Evolutionary conservation across 2,888 invertebrate genomes (phyloP).

Genomic region (Mallateleia sp.): DNA sequence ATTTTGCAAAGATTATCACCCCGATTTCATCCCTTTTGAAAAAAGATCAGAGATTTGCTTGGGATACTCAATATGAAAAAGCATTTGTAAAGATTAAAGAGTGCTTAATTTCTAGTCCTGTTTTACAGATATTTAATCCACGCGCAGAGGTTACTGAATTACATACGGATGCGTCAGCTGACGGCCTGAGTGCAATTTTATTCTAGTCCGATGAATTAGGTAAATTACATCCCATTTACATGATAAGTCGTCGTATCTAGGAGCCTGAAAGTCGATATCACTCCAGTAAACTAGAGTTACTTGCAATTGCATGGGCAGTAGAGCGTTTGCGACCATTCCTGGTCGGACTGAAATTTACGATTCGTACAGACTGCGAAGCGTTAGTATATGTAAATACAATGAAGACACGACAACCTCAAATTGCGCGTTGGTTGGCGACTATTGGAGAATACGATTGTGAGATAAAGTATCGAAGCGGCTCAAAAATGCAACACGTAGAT

Average conservation of each 20-base stretch:
- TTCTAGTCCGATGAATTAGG: constrained; percentile 73
- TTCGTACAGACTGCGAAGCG: constrained; percentile 54
- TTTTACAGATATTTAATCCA: constrained; percentile 73
- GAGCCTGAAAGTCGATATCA: constrained; percentile 78
- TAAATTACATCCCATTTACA: constrained; percentile 74
- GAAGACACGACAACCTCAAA: constrained; percentile 64
- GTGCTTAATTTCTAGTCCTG: constrained; percentile 65
- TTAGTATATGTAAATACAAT: constrained; percentile 67
- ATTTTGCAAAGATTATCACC: constrained; percentile 27
- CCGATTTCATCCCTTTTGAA: constrained; percentile 33
- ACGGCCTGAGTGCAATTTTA: constrained; percentile 33
- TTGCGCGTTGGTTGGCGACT: constrained; percentile 77
- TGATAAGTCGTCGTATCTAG: constrained; percentile 77
- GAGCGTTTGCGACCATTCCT: constrained; percentile 69
- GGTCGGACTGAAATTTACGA: constrained; percentile 62
- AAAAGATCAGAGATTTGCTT: constrained; percentile 4
- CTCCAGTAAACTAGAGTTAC: constrained; percentile 68
- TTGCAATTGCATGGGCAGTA: constrained; percentile 76
- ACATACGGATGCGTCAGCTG: constrained; percentile 32
- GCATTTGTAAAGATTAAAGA: constrained; percentile 69
- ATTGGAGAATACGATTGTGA: constrained; percentile 79
- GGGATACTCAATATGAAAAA: no score
- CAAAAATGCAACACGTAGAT: constrained; percentile 31
- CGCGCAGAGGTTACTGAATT: neutral
- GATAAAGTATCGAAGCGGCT: constrained; percentile 67